A percentile compares a stretch with the other conserved stretches of the same genome.
Evolutionary conservation across 2,797 vertebrate species (phyloP).

Genomic region (Gymnothorax reevesii): DNA sequence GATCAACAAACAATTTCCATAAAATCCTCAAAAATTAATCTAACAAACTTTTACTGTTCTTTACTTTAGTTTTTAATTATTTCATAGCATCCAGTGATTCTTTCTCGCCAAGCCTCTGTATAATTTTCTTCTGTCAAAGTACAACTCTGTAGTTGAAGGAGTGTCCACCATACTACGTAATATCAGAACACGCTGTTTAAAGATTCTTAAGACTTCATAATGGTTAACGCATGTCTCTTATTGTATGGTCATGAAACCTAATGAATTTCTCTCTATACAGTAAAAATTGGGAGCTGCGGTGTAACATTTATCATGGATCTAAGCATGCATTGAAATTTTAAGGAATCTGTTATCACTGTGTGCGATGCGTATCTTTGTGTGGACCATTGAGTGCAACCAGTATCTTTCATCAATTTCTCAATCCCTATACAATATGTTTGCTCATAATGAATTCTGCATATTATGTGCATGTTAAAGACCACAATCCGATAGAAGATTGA

Average conservation of each 20-base stretch:
- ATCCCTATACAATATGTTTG: neutral
- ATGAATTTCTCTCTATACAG: neutral
- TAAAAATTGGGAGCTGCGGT: neutral
- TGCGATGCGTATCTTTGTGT: neutral
- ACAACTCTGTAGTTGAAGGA: neutral
- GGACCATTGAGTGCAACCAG: neutral
- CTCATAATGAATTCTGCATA: neutral
- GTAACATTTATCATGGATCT: neutral
- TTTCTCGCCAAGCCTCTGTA: slow-evolving; percentile 10
- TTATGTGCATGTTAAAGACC: neutral
- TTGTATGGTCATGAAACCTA: neutral
- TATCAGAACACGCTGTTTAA: neutral
- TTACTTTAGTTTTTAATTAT: slow-evolving; percentile 16
- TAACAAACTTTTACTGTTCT: slow-evolving; percentile 24
- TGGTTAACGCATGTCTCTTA: neutral
- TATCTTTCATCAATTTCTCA: neutral
- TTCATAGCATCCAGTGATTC: slow-evolving; percentile 32
- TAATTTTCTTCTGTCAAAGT: neutral
- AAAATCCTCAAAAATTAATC: slow-evolving; percentile 22
- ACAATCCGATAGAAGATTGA: neutral
- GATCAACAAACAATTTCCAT: slow-evolving; percentile 29
- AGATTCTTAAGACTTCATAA: neutral
- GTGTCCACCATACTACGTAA: neutral
- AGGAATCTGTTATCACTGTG: neutral
- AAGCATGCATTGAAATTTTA: neutral